Base-by-base conservation (phyloP, 2,888 invertebrate species). In the Microplitis manilae region DNA sequence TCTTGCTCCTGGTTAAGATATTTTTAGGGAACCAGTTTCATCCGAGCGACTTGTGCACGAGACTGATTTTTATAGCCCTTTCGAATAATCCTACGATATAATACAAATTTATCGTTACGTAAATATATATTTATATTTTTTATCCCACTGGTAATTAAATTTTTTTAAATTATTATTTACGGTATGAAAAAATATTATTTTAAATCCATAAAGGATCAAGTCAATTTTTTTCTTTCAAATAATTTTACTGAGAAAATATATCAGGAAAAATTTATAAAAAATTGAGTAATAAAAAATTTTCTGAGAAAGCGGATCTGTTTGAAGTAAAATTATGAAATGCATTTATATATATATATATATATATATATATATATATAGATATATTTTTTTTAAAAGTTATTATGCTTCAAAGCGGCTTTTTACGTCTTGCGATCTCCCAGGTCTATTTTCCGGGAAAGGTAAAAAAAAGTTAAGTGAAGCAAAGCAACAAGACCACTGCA, bases 11-110 rank as follows among this genome's bases (percentile, higher is more conserved):
- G 60, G 20, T 76, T 79, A 76, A 77, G 78, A 80, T 82, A 82
- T 82, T 81, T 81, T 82, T 82, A 81, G 79, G 82, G 80, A 82
- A 82, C 82, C 81, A 80, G 82, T 82, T 82, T 79, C 68, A 78
- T 50, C 50, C 50, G 13, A 50, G 13, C 50, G 8, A 50, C 50
- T 5, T 13, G 50, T 13, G 50, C 13, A 50, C 50, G 8, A 8
- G 8, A 61, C 41, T 15, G 9, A 50, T 59, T 65, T 41, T 39
- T 7, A 13, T 67, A n/a, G 15, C 38, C 40, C 17, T 15, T 8
- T 50, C 67, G 73, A 60, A 75, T 68, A 41, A 50, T 50, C 50
- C 50, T 50, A 4, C 9, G 9, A 13, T 50, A 50, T 50, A 50
- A 50, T 50, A 50, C 50, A 50, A 50, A 50, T 50, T 50, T 50